phyloP scores from a whole-genome alignment of 2,888 invertebrate species.

The Auanema freiburgensis region DNA sequence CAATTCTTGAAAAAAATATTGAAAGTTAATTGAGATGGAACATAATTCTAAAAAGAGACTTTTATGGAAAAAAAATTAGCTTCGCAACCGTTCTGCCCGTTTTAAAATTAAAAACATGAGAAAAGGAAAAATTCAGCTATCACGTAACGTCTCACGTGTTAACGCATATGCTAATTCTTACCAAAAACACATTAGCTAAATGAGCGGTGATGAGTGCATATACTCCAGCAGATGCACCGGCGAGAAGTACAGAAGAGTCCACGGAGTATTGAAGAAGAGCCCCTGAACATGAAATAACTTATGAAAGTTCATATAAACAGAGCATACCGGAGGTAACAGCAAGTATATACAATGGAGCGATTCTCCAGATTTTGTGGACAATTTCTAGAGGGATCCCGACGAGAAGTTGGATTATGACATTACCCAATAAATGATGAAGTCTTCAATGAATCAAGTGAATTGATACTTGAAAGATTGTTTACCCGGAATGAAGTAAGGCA shows the following conservation, averaged over 20 bases:
- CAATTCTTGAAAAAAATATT: slow-evolving; percentile 76
- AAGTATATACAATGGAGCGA: slow-evolving; percentile 70
- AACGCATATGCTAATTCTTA: slow-evolving; percentile 44
- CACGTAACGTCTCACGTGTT: not conserved
- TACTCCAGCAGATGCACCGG: slow-evolving; percentile 67
- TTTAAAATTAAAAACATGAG: not conserved
- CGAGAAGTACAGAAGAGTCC: slow-evolving; percentile 73
- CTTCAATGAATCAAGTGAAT: too few species aligned
- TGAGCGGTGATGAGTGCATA: slow-evolving; percentile 67
- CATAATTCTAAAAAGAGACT: not conserved
- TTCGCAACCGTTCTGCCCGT: not conserved
- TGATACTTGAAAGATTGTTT: not conserved
- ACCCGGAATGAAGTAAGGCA: slow-evolving; percentile 66
- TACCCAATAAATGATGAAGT: slow-evolving; percentile 78
- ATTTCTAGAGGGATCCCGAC: slow-evolving; percentile 92
- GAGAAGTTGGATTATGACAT: slow-evolving; percentile 86
- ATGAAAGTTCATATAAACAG: not conserved
- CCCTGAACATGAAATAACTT: slow-evolving; percentile 56
- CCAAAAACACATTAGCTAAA: slow-evolving; percentile 66
- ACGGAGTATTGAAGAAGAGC: slow-evolving; percentile 68
- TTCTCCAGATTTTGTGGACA: slow-evolving; percentile 87
- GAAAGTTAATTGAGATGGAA: not conserved
- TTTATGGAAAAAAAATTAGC: not conserved
- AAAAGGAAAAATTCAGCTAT: not conserved
- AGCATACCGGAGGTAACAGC: slow-evolving; percentile 31